These are phyloP conservation scores for Labeo rohita DNA, from an alignment of 2,113 vertebrate genomes.

Conservation along the genomic window DNA sequence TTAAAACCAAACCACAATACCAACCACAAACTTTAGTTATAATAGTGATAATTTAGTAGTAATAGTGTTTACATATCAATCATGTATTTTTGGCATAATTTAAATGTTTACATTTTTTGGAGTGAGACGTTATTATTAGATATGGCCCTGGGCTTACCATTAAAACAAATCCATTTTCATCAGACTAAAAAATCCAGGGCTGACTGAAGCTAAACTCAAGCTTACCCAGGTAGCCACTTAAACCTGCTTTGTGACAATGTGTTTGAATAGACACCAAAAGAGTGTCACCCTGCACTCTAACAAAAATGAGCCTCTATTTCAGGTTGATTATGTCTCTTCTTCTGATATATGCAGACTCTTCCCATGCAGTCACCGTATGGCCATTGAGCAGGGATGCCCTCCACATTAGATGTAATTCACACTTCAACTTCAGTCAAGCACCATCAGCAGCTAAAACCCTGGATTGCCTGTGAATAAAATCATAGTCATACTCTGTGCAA, in stretches of 20 bases:
- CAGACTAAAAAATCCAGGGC: background rate
- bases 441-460: conserved; percentile 34
- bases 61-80: background rate
- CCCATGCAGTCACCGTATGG: conserved; percentile 17
- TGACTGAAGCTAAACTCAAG: background rate
- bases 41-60: background rate
- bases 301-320: conserved; percentile 16
- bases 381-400: conserved; percentile 32
- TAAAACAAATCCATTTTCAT: background rate
- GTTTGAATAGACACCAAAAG: background rate
- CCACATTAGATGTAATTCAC: conserved; percentile 44
- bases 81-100: background rate
- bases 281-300: background rate
- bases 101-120: background rate
- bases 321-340: conserved; percentile 22
- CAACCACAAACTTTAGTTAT: background rate
- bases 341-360: conserved; percentile 35
- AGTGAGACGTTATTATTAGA: background rate
- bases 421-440: conserved; percentile 51
- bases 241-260: background rate
- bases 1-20: background rate
- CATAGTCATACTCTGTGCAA: conserved; percentile 37
- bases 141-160: background rate
- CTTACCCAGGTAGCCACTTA: conserved; percentile 18
- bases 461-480: conserved; percentile 51